phyloP scores from a whole-genome alignment of 2,797 vertebrate species.

The Arrhamphus sclerolepis region DNA sequence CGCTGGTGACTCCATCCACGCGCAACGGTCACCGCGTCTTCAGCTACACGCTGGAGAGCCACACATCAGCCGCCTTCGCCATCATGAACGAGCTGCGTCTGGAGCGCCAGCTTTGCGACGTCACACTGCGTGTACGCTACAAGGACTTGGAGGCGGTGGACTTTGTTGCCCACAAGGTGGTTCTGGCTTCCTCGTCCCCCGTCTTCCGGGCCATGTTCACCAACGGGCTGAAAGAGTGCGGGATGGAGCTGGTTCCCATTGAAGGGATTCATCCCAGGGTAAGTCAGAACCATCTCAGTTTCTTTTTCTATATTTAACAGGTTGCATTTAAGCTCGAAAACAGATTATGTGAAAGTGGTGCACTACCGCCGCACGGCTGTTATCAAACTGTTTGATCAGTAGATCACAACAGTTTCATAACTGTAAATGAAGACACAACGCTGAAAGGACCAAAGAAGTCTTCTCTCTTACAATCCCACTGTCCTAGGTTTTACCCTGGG shows the following conservation, averaged over 20 bases:
- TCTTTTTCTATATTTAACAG: too few relatives aligned
- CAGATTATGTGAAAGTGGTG: too few relatives aligned
- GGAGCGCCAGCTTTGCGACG: slow-evolving; percentile 90
- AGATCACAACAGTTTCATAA: too few relatives aligned
- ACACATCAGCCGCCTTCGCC: slow-evolving; percentile 89
- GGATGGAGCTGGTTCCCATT: slow-evolving; percentile 92
- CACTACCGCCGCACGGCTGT: too few relatives aligned
- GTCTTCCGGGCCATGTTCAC: slow-evolving; percentile 97
- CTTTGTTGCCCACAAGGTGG: slow-evolving; percentile 93
- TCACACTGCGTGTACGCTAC: slow-evolving; percentile 90
- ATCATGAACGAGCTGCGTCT: slow-evolving; percentile 94
- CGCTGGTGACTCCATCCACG: slow-evolving; percentile 92
- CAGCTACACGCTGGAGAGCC: slow-evolving; percentile 93
- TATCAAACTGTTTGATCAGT: too few relatives aligned
- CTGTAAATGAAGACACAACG: too few relatives aligned
- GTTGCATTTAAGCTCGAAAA: too few relatives aligned
- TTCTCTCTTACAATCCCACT: too few relatives aligned
- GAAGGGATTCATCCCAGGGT: slow-evolving; percentile 92
- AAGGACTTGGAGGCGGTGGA: slow-evolving; percentile 84
- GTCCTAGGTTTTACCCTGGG: too few relatives aligned
- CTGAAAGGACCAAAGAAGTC: too few relatives aligned
- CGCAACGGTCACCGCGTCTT: slow-evolving; percentile 89
- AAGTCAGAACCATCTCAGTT: slow-evolving; percentile 32
- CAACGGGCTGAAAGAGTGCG: slow-evolving; percentile 89
- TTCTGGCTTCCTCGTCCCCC: slow-evolving; percentile 91